Evolutionary conservation across 2,113 vertebrate species (phyloP).

Genomic region (Pseudopodoces humilis): DNA sequence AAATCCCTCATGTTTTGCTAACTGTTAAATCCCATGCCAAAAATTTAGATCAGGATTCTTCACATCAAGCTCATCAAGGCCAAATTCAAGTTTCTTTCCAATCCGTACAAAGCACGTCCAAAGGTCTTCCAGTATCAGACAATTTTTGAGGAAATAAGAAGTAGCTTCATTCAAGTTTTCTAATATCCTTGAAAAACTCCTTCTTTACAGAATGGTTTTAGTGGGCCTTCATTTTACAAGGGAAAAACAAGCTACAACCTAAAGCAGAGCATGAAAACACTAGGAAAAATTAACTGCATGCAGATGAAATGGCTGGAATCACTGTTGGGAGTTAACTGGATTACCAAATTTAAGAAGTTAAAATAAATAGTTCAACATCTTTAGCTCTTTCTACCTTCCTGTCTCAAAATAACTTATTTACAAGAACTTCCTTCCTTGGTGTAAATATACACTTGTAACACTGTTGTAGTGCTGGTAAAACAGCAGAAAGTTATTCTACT

Average conservation of each 20-base stretch:
- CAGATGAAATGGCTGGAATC: neutral
- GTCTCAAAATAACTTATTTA: conserved; percentile 34
- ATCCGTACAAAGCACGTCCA: neutral
- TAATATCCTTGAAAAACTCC: neutral
- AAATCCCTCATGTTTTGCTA: neutral
- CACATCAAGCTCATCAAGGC: neutral
- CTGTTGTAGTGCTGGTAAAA: neutral
- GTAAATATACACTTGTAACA: conserved; percentile 3
- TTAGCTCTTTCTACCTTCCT: neutral
- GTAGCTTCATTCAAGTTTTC: neutral
- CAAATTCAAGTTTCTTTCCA: neutral
- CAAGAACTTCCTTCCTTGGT: conserved; percentile 30
- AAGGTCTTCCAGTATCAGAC: neutral
- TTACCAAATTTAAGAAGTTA: neutral
- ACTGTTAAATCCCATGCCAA: neutral
- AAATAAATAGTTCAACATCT: neutral
- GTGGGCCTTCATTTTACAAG: neutral
- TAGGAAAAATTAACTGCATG: neutral
- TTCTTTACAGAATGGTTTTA: neutral
- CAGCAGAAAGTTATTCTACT: neutral
- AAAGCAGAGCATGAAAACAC: neutral
- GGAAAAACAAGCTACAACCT: neutral
- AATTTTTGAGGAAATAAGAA: neutral
- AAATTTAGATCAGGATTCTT: neutral
- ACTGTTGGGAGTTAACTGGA: neutral